Conservation (phyloP, 1,140 invertebrate species). For the Penaeus indicus region DNA sequence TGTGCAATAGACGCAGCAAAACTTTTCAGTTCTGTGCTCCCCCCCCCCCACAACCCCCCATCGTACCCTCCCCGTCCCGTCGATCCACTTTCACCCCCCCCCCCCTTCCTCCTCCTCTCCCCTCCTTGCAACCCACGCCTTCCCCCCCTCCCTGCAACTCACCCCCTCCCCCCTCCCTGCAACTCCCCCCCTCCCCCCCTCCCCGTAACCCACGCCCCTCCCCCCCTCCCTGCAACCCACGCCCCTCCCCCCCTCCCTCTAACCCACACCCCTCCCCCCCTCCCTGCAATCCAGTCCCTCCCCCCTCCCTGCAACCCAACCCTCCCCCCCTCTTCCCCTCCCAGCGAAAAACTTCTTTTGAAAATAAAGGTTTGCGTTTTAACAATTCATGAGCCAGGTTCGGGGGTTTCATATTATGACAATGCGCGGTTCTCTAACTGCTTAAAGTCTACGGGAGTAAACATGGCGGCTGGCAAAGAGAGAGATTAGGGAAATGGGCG, state of each 20-base stretch:
- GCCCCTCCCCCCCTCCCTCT: neutral
- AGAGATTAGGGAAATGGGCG: neutral
- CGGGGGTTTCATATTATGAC: neutral
- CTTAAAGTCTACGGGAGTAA: neutral
- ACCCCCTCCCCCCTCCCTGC: neutral
- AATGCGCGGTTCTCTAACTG: conserved; percentile 29
- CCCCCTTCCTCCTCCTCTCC: neutral
- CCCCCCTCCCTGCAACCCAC: neutral
- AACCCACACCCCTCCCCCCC: neutral
- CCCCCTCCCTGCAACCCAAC: neutral
- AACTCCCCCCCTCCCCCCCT: neutral
- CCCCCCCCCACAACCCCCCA: neutral
- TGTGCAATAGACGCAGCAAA: too few species aligned
- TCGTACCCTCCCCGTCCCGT: neutral
- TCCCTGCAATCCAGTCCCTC: neutral
- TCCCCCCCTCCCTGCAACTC: neutral
- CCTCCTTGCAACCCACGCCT: neutral
- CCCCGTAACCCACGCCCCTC: neutral
- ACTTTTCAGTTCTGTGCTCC: neutral
- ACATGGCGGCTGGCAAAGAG: neutral
- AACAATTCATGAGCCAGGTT: neutral
- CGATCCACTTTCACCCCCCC: neutral
- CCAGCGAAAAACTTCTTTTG: neutral
- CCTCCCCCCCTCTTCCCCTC: neutral
- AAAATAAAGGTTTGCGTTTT: conserved; percentile 19